These are phyloP conservation scores for Pyrocephalus nanus DNA, from an alignment of 2,797 vertebrate genomes.

Conservation along the genomic window DNA sequence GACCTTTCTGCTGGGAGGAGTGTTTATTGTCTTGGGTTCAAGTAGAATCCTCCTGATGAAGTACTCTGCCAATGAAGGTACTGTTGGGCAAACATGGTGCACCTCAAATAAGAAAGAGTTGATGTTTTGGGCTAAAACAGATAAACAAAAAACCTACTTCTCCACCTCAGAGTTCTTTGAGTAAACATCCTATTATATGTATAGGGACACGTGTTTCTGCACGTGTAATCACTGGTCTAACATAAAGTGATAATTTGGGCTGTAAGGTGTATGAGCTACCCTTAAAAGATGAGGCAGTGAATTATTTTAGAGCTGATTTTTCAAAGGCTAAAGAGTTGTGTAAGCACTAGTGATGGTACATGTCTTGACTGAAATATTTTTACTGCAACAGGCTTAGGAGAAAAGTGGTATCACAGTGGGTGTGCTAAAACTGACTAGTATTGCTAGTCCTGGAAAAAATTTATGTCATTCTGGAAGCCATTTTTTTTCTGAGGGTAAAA, in stretches of 20 bases:
- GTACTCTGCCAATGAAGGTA: slow-evolving; percentile 92
- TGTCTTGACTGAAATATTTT: background rate
- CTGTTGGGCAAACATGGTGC: background rate
- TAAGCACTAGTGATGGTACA: accelerated
- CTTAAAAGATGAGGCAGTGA: background rate
- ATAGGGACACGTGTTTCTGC: background rate
- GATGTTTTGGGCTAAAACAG: background rate
- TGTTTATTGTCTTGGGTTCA: slow-evolving; percentile 87
- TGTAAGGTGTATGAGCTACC: background rate
- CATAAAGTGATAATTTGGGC: background rate
- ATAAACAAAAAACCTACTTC: background rate
- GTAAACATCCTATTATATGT: background rate
- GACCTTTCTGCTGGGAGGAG: slow-evolving; percentile 84
- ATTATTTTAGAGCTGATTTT: background rate
- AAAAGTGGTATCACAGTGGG: background rate
- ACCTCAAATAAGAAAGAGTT: background rate
- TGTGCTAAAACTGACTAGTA: background rate
- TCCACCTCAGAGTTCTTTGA: background rate
- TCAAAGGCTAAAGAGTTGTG: background rate
- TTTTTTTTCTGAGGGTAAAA: background rate
- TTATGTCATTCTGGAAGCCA: background rate
- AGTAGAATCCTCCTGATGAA: slow-evolving; percentile 93
- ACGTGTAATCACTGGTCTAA: background rate
- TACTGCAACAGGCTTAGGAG: background rate
- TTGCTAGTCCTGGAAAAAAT: background rate